A percentile compares a stretch with the other conserved stretches of the same genome.
Evolutionary conservation across 2,888 invertebrate genomes (phyloP).

Genomic region (Bembecia ichneumoniformis): DNA sequence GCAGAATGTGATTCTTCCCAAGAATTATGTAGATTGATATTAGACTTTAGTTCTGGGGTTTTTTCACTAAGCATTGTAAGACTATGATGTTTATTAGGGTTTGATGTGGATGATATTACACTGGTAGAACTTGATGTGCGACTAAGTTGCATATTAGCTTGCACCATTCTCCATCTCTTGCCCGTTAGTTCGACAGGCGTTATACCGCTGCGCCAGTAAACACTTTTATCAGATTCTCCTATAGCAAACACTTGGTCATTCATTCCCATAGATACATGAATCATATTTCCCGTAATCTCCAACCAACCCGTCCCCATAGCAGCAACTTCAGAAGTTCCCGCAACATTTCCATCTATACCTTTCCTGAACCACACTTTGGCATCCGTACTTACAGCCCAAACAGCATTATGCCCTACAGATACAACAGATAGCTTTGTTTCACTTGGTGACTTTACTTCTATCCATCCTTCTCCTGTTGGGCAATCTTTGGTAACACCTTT

Average conservation of each 20-base stretch:
- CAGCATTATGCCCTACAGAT: slow-evolving; percentile 84
- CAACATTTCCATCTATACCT: slow-evolving; percentile 77
- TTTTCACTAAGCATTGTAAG: slow-evolving; percentile 66
- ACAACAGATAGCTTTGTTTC: slow-evolving; percentile 81
- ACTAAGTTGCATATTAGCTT: slow-evolving; percentile 86
- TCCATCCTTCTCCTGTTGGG: slow-evolving; percentile 81
- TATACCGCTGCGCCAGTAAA: slow-evolving; percentile 86
- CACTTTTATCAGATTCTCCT: slow-evolving; percentile 84
- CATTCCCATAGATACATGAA: slow-evolving; percentile 84
- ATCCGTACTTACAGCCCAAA: slow-evolving; percentile 87
- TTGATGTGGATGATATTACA: slow-evolving; percentile 74
- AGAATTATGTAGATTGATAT: slow-evolving; percentile 71
- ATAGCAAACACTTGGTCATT: slow-evolving; percentile 93
- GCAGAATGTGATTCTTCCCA: slow-evolving; percentile 84
- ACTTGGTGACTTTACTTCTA: slow-evolving; percentile 82
- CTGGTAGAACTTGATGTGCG: slow-evolving; percentile 86
- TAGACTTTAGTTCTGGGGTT: slow-evolving; percentile 52
- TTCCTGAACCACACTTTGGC: slow-evolving; percentile 91
- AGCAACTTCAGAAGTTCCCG: slow-evolving; percentile 81
- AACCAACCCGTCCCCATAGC: slow-evolving; percentile 90
- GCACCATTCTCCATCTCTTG: slow-evolving; percentile 87
- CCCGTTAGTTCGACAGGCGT: slow-evolving; percentile 84
- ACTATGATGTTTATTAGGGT: slow-evolving; percentile 77
- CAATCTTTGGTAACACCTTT: slow-evolving; percentile 86
- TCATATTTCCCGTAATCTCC: slow-evolving; percentile 90